These are phyloP conservation scores for Sitta europaea DNA, from an alignment of 2,113 vertebrate species.

Conservation along the genomic window DNA sequence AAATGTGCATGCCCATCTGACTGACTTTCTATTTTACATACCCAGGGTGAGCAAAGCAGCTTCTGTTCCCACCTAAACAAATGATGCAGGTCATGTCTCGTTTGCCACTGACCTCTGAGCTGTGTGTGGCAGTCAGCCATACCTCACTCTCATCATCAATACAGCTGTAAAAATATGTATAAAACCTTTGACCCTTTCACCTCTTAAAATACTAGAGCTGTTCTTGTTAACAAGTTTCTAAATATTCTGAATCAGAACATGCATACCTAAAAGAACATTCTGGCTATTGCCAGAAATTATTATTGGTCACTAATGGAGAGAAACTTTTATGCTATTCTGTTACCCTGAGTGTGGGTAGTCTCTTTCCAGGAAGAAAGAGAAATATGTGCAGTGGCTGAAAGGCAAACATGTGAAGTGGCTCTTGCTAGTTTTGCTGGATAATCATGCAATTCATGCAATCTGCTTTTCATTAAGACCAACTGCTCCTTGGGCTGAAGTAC, in stretches of 20 bases:
- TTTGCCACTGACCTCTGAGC: neutral
- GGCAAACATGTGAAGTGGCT: neutral
- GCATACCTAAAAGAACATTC: neutral
- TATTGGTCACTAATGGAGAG: neutral
- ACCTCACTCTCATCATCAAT: neutral
- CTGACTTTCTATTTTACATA: neutral
- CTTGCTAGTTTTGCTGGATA: neutral
- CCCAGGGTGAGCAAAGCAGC: neutral
- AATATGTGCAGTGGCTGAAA: neutral
- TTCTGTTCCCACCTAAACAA: neutral
- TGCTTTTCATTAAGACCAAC: neutral
- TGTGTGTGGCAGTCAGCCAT: neutral
- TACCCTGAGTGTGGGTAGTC: neutral
- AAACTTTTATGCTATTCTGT: neutral
- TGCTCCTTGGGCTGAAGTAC: neutral
- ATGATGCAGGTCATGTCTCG: neutral
- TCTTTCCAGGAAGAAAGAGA: neutral
- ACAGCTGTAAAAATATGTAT: neutral
- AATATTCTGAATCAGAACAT: neutral
- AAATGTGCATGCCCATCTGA: neutral
- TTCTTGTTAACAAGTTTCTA: neutral
- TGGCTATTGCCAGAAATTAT: neutral
- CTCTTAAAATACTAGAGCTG: neutral
- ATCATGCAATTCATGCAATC: neutral
- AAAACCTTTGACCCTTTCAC: neutral